Base-by-base conservation (phyloP, 2,888 invertebrate genomes). In the Thysanoteuthis rhombus region DNA sequence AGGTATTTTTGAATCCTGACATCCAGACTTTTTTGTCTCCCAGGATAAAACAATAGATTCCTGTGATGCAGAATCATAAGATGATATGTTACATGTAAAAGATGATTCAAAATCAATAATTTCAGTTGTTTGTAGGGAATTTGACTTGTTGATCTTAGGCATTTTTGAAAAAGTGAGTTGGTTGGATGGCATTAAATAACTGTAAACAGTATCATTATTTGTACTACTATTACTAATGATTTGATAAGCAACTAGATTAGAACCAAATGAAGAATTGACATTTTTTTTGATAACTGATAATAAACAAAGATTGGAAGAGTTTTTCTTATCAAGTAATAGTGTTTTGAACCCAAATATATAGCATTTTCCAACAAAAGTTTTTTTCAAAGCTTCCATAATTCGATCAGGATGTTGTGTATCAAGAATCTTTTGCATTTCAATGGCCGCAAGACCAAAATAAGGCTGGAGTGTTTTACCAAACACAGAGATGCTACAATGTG, bases 381-480 rank as follows among this genome's bases (percentile, higher is more conserved):
- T 45, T n/a, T 92, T 92, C 92, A 92, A 32, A 19, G 36, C 40
- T 45, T 92, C 45, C 92, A 42, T 40, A 45, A 92, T 92, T 45
- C 45, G n/a, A 28, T 92, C 39, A 5, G 92, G 32, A 42, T 92
- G 42, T 45, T 45, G 45, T 19, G 32, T 32, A 42, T 40, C 5
- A 22, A 92, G 36, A 45, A 92, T 5, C 19, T 32, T 45, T n/a
- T 92, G 28, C 32, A 92, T 92, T 36, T 92, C 92, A 28, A n/a
- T 40, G n/a, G 92, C 92, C 42, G 45, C n/a, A 36, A 19, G 32
- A 45, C 92, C 92, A 92, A 92, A 92, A n/a, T 92, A 92, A 92
- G 45, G 92, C 39, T 92, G 42, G 2, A 92, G 92, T 39, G n/a
- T 92, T 92, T 92, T n/a, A n/a, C 92, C 92, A 92, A 92, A 92